Evolutionary conservation across 2,113 vertebrate species (phyloP).

Genomic region (Callithrix jacchus): DNA sequence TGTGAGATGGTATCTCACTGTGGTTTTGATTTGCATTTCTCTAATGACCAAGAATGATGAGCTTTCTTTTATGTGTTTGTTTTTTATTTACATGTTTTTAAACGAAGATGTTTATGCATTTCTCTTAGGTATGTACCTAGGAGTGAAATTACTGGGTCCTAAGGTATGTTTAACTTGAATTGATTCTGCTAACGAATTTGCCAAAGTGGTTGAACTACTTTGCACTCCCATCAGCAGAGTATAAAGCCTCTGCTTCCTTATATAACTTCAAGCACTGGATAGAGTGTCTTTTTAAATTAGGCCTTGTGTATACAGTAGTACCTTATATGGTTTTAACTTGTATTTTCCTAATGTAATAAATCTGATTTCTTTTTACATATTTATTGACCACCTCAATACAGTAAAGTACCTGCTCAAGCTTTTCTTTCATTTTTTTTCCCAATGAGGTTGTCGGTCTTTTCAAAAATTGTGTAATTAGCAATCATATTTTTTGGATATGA

Average conservation of each 20-base stretch:
- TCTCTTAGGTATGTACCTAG: not conserved
- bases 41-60: no score
- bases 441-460: not conserved
- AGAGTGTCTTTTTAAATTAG: not conserved
- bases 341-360: not conserved
- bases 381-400: not conserved
- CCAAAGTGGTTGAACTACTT: not conserved
- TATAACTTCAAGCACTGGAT: not conserved
- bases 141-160: not conserved
- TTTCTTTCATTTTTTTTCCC: not conserved
- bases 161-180: not conserved
- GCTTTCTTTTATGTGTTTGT: no score
- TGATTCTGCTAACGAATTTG: not conserved
- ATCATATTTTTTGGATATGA: not conserved
- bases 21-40: no score
- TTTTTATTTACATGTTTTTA: not conserved
- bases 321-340: not conserved
- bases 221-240: not conserved
- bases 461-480: not conserved
- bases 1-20: no score
- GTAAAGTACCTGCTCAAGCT: not conserved
- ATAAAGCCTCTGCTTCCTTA: not conserved
- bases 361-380: not conserved
- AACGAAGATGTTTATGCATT: not conserved
- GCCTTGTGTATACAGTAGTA: not conserved